Percentiles rank a stretch among this genome's conserved stretches.
Conservation (phyloP, 2,113 vertebrate genomes). For the Dicaeum eximium region DNA sequence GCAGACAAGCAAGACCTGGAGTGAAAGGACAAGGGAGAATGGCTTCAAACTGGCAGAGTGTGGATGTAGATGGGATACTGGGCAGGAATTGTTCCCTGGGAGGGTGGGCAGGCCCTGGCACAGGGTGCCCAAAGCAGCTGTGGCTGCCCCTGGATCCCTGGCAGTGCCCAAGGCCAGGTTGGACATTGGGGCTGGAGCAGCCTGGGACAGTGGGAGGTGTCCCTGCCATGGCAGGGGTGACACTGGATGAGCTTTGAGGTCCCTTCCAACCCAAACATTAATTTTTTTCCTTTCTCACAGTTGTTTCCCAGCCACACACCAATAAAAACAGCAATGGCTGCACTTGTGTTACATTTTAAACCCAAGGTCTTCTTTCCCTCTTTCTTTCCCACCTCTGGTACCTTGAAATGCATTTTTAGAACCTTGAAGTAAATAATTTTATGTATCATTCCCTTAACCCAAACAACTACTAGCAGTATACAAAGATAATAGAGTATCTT, state of each 20-base stretch:
- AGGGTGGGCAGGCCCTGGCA: neutral
- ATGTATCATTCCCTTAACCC: neutral
- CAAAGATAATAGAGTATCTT: rapidly evolving
- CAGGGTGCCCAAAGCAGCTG: neutral
- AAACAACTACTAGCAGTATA: neutral
- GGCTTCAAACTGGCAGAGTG: rapidly evolving
- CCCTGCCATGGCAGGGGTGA: neutral
- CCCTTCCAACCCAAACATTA: neutral
- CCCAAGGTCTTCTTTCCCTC: neutral
- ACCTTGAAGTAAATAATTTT: neutral
- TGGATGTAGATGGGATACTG: rapidly evolving
- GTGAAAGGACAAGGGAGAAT: neutral
- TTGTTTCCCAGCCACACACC: neutral
- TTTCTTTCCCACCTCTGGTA: neutral
- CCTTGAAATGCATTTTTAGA: neutral
- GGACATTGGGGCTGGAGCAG: neutral
- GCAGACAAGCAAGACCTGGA: neutral
- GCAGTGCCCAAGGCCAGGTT: neutral
- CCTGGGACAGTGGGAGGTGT: neutral
- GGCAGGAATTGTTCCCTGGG: rapidly evolving
- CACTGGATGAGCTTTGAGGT: rapidly evolving
- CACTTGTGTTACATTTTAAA: neutral
- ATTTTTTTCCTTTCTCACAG: neutral
- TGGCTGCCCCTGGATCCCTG: neutral
- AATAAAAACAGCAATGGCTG: neutral